A percentile compares a stretch with the other conserved stretches of the same genome.
These are phyloP conservation scores for Ciconia maguari DNA, from an alignment of 2,113 vertebrate genomes.

Conservation along the genomic window DNA sequence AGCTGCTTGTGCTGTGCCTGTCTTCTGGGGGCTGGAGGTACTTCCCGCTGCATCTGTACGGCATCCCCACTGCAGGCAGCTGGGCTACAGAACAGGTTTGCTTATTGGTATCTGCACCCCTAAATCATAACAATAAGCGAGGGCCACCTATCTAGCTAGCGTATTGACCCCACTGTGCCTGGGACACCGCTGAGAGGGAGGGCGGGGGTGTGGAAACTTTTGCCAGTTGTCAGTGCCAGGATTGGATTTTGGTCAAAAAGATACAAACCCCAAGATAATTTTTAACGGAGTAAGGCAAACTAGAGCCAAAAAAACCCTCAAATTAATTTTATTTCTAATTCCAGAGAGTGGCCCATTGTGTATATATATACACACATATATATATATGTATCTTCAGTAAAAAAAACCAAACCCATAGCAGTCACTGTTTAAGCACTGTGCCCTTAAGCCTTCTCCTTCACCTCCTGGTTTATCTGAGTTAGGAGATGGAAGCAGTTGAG, in stretches of 20 bases:
- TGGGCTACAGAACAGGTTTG: background rate
- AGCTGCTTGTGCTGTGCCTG: background rate
- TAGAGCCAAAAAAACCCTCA: background rate
- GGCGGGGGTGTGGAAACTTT: background rate
- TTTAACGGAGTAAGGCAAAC: background rate
- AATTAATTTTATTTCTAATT: conserved; percentile 41
- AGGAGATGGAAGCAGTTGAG: background rate
- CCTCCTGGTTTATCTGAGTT: background rate
- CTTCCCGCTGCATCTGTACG: background rate
- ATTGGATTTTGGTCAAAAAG: background rate
- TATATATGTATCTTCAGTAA: background rate
- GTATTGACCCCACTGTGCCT: accelerated
- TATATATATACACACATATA: background rate
- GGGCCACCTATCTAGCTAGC: accelerated
- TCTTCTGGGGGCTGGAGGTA: background rate
- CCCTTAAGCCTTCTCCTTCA: background rate
- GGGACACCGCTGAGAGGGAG: background rate
- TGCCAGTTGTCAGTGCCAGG: background rate
- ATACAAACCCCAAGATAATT: background rate
- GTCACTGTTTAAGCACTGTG: background rate
- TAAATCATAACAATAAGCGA: background rate
- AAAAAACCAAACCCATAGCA: background rate
- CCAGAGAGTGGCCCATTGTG: background rate
- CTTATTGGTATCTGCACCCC: background rate
- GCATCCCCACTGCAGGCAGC: background rate